Percentiles rank a stretch among this genome's conserved stretches.
Conservation (phyloP, 92 coral and sea anemone genomes). For the Palythoa heliodiscus region DNA sequence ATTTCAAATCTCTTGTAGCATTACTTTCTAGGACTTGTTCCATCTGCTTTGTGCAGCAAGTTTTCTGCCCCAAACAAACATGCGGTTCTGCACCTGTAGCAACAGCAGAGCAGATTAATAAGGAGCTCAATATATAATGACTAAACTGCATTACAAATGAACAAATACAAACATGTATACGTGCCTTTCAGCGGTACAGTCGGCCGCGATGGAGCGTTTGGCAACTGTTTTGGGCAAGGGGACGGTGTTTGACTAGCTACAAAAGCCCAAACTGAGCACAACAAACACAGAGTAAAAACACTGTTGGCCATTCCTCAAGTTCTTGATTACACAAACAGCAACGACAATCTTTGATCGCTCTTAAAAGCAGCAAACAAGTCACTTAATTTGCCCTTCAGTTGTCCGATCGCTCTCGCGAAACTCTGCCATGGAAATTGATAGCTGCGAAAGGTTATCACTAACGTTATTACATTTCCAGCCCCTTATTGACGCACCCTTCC, state of each 20-base stretch:
- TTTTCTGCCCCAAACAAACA: constrained; percentile 58
- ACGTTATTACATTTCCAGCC: constrained; percentile 63
- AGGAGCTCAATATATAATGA: background rate
- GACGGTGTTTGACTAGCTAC: constrained; percentile 25
- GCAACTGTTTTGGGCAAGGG: constrained; percentile 69
- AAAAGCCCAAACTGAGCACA: constrained; percentile 24
- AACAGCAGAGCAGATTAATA: constrained; percentile 4
- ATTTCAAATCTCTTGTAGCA: constrained; percentile 59
- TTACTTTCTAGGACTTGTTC: constrained; percentile 59
- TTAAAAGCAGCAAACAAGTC: constrained; percentile 25
- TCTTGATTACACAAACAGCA: background rate
- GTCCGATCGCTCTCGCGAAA: background rate
- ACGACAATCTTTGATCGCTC: background rate
- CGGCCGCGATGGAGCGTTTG: constrained; percentile 47
- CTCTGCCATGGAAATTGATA: constrained; percentile 35
- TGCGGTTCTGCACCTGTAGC: constrained; percentile 77
- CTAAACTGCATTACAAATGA: background rate
- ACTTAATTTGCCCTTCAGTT: constrained; percentile 21
- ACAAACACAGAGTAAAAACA: constrained; percentile 10
- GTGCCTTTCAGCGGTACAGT: constrained; percentile 64
- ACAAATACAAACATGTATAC: constrained; percentile 5
- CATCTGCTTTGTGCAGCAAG: constrained; percentile 78
- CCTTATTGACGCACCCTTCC: constrained; percentile 58
- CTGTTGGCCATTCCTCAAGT: constrained; percentile 4
- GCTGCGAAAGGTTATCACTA: constrained; percentile 26